Base-by-base conservation (phyloP, 2,113 vertebrate species). In the Pseudopipra pipra region DNA sequence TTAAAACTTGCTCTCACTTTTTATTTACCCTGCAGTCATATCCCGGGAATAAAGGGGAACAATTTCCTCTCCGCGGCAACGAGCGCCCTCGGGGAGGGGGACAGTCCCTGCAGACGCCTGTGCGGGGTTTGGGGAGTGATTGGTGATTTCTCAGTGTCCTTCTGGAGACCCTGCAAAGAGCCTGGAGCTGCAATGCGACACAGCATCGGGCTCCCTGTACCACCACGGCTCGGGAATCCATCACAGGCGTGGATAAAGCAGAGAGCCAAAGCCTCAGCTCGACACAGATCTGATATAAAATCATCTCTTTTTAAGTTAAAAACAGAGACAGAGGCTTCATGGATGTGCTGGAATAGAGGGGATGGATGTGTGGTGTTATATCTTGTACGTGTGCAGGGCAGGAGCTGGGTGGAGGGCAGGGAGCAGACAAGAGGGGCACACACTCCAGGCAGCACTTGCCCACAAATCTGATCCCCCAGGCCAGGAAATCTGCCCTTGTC, bases 1-100 rank as follows among this genome's bases (percentile, higher is more conserved):
- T 91, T 73, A 17, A 41, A 93, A 83, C 91, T 76, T 39, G 78
- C 81, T 90, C 93, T 95, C 71, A 54, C 93, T 96, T 93, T 78
- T 58, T 82, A 82, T 87, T 85, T 76, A 63, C 66, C 74, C 84
- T 24, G 51, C 81, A 83, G 91, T 12, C 71, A 72, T 13, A 85
- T 24, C 54, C 81, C 71, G 5, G 15, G 85, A 47, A 94, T 54
- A 90, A 93, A 93, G 41, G 66, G 70, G 30, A 93, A 18, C 62
- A 70, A 79, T 79, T 93, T 94, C 87, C 66, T 90, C 30, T 66
- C 74, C 56, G 6, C 0, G 0, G 66, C 46, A 28, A 2, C 5
- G 54, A 5, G 18, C 62, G 2, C 66, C 70, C 68, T 14, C 1
- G 0, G 18, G 5, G 13, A 14, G 77, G 74, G 66, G 87, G 67